Evolutionary conservation across 2,888 invertebrate genomes (phyloP).

Genomic region (Megastigmus dorsalis): DNA sequence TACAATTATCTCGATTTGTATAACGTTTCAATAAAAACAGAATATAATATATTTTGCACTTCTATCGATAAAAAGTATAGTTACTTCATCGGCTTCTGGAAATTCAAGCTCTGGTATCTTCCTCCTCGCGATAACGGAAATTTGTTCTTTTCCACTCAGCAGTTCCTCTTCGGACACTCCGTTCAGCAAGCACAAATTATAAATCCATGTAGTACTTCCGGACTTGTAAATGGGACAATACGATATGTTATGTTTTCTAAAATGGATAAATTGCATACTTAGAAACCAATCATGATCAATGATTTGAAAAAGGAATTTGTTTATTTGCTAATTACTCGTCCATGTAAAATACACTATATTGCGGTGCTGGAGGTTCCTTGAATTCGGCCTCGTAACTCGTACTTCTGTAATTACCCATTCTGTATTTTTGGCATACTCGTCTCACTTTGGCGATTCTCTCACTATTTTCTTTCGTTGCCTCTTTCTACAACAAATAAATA

Average conservation of each 20-base stretch:
- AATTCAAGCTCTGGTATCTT: constrained; percentile 70
- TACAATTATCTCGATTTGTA: too few species aligned
- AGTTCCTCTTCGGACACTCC: constrained; percentile 70
- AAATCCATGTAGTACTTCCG: constrained; percentile 75
- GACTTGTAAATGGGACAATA: constrained; percentile 76
- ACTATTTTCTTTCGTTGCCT: constrained; percentile 76
- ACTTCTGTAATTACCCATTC: constrained; percentile 70
- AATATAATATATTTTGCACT: neutral
- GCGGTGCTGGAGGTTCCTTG: constrained; percentile 75
- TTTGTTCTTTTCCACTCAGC: constrained; percentile 65
- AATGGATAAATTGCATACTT: constrained; percentile 25
- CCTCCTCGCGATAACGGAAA: constrained; percentile 66
- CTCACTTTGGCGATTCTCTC: constrained; percentile 67
- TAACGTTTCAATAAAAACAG: neutral
- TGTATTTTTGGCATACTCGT: constrained; percentile 70
- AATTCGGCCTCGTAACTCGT: constrained; percentile 58
- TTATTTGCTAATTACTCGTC: constrained; percentile 70
- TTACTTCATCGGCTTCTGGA: constrained; percentile 70
- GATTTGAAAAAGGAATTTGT: too few species aligned
- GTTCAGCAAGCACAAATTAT: constrained; percentile 74
- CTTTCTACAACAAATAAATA: constrained; percentile 58
- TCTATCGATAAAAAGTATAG: neutral
- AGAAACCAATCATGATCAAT: neutral
- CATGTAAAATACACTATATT: constrained; percentile 74
- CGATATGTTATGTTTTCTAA: constrained; percentile 71